These are phyloP conservation scores for Phragmatobia fuliginosa DNA, from an alignment of 2,888 invertebrate genomes.

Conservation along the genomic window DNA sequence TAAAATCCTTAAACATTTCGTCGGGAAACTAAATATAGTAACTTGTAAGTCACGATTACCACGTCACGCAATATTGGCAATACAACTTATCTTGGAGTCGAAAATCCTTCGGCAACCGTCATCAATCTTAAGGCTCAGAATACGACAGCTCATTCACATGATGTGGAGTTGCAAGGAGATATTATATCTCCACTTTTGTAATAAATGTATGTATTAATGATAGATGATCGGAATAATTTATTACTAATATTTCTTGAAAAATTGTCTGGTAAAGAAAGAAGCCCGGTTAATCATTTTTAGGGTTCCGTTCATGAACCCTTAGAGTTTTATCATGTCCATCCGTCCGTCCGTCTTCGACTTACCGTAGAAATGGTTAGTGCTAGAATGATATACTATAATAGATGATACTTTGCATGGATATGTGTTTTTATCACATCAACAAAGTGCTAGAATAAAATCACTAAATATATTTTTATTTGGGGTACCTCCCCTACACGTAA, in stretches of 20 bases:
- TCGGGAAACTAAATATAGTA: slow-evolving; percentile 58
- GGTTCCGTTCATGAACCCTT: too few species aligned
- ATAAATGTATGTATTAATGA: background rate
- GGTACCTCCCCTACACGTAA: too few species aligned
- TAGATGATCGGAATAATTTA: background rate
- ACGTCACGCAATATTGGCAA: slow-evolving; percentile 73
- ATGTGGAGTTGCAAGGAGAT: slow-evolving; percentile 44
- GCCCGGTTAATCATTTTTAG: background rate
- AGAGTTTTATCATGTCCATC: too few species aligned
- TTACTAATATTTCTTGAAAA: background rate
- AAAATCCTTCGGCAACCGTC: slow-evolving; percentile 64
- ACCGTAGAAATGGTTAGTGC: too few species aligned
- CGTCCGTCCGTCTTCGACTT: too few species aligned
- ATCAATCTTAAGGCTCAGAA: slow-evolving; percentile 70
- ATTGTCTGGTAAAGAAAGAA: background rate
- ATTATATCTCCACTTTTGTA: slow-evolving; percentile 14
- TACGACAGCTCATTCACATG: slow-evolving; percentile 53
- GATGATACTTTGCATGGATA: too few species aligned
- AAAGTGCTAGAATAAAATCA: too few species aligned
- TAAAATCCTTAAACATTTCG: slow-evolving; percentile 60
- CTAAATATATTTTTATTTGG: too few species aligned
- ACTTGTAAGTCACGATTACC: slow-evolving; percentile 51
- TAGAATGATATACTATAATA: too few species aligned
- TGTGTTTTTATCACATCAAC: too few species aligned
- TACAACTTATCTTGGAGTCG: slow-evolving; percentile 69